These are phyloP conservation scores for Sardina pilchardus DNA, from an alignment of 2,113 vertebrate genomes.

Conservation along the genomic window DNA sequence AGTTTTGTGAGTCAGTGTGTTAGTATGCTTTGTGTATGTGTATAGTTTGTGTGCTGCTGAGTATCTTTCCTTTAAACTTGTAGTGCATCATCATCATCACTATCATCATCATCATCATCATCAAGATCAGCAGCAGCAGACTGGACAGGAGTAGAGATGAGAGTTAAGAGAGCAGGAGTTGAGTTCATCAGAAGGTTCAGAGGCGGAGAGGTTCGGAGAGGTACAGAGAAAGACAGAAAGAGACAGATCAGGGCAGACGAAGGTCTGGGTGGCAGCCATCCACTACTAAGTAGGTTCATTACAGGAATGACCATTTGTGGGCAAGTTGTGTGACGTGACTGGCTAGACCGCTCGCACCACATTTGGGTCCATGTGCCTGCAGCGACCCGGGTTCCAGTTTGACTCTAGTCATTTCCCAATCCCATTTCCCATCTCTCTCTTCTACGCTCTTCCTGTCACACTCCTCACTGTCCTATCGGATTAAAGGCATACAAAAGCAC, in stretches of 20 bases:
- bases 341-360: no score
- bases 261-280: neutral
- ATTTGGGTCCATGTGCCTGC: no score
- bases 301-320: neutral
- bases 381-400: no score
- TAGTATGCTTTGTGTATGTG: neutral
- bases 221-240: neutral
- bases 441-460: no score
- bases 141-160: constrained; percentile 13
- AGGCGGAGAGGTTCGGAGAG: neutral
- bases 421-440: no score
- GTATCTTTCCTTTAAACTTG: neutral
- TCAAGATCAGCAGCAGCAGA: neutral
- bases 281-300: neutral
- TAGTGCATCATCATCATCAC: neutral
- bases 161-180: neutral
- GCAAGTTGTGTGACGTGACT: no score
- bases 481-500: no score
- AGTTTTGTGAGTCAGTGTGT: neutral
- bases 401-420: no score
- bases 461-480: no score
- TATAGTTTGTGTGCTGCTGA: neutral
- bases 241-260: neutral
- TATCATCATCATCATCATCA: neutral
- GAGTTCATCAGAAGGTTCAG: neutral